Base-by-base conservation (phyloP, 2,797 vertebrate species). In the Geotrypetes seraphini region DNA sequence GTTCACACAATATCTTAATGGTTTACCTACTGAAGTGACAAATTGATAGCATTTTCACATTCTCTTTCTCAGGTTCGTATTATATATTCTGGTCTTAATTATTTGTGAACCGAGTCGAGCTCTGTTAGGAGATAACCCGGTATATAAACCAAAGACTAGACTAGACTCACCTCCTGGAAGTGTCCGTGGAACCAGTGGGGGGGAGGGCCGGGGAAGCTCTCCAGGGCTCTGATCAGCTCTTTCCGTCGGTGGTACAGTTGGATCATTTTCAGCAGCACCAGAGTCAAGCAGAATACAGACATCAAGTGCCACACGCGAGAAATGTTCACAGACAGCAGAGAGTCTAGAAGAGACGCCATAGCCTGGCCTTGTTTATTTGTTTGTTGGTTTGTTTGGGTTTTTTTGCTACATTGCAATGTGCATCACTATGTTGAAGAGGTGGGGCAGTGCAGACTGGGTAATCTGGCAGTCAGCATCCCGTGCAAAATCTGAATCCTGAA, bases 151-250 rank as follows among this genome's bases (percentile, higher is more conserved):
- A n/a, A n/a, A n/a, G n/a, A n/a, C n/a, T n/a, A n/a, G n/a, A n/a
- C n/a, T n/a, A n/a, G n/a, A n/a, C 7, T 1, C 57, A 83, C 77
- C 74, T 79, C 66, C 0, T 38, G 48, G 6, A 66, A 31, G 12
- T 81, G 66, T 1, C 81, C 75, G 1, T 63, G 50, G 3, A 81
- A 44, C 78, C 79, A 81, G 28, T 81, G 79, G 0, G 60, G 38
- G 0, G 78, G 69, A 5, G 71, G 39, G 0, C 70, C 70, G 5
- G 73, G 64, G 29, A 79, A 84, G 5, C 12, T 44, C 16, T 62
- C 53, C 49, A 83, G 17, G 3, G 59, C 59, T 25, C 35, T 33
- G 30, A 60, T 43, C 41, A 79, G 43, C 46, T 48, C 69, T 57
- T 57, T 50, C 3, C 65, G 65, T 15, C 55, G 21, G 9, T 60